Base-by-base conservation (phyloP, 2,113 vertebrate genomes). In the Lepidiolamprologus cunningtoni region DNA sequence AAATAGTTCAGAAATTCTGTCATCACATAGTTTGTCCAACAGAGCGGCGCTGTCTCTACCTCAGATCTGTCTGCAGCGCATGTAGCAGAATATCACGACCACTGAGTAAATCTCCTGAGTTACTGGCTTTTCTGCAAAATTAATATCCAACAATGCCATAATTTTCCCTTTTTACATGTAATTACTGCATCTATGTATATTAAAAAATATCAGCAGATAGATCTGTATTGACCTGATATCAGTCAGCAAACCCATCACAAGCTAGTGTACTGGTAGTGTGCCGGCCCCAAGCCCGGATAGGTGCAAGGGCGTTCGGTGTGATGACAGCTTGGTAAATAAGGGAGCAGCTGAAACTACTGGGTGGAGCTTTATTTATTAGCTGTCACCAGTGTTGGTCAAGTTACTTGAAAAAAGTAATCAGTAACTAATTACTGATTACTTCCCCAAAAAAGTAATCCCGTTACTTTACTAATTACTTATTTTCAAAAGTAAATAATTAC, bases 381-480 rank as follows among this genome's bases (percentile, higher is more conserved):
- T 19, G 4, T 16, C 13, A 10, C 37, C 42, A 14, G 42, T 14
- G 42, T 45, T 45, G 42, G 42, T 45, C 42, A 45, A 42, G 40
- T 42, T 45, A 45, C 42, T 7, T 45, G 42, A 45, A 45, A 45
- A 45, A 45, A 42, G 42, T 45, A 45, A 45, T 2, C 2, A 45
- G 6, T 45, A 45, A 45, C 1, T 45, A 45, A 45, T 45, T 45
- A 1, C 42, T 45, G 42, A 14, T 45, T 45, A 45, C 42, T 45
- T 0, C 13, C 13, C 12, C 6, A 0, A 45, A 45, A 14, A 45
- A 14, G 13, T 45, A 14, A 45, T 0, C 42, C 42, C 0, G 12
- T 45, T 45, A 45, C 13, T 45, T 45, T 45, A 45, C 42, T 45
- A 0, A 45, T 14, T 14, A 0, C 42, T 45, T 45, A 7, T 45